Evolutionary conservation across 2,797 vertebrate species (phyloP), one percentile per base, ranked within the genome.

Genomic region (Schizopygopsis pylzovi): DNA sequence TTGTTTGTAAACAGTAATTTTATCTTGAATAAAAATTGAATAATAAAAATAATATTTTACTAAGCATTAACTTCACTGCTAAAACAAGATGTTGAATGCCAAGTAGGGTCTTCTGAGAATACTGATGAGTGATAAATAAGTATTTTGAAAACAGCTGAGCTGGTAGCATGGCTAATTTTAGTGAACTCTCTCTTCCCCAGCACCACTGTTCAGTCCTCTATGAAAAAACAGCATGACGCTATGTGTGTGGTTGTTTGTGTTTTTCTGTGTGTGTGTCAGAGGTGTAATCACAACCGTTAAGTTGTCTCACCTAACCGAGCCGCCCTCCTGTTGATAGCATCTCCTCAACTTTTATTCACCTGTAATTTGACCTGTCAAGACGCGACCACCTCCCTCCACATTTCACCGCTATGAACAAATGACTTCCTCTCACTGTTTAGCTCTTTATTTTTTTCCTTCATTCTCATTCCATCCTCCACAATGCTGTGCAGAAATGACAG

Each of bases 401-500:
- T 78, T 39, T 83, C 49, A 20, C 68, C 13, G n/a, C 77, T 25
- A 61, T 49, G 28, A 85, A 61, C 49, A 72, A 85, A 79, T 70
- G 4, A 52, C 39, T 82, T 52, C 39, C 20, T 68, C 28, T 37
- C 41, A 65, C 52, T 63, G 20, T 61, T n/a, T 86, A 52, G 73
- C 33, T 33, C 7, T 83, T 54, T 49, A 39, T 65, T 33, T 78
- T 20, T 25, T 22, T 33, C 4, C 25, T n/a, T 52, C n/a, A 3
- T 22, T 56, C 56, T 78, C 16, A 16, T 56, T 71, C 47, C 56
- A 39, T 52, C 11, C 18, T 78, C 77, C 56, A 41, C 79, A 81
- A 70, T 67, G 63, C 79, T 77, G 45, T 15, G 70, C 79, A 85
- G 85, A 70, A 87, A 84, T 83, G 20, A 49, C 85, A 79, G 90